Conservation (phyloP, 2,113 vertebrate genomes). For the Aplodontia rufa region DNA sequence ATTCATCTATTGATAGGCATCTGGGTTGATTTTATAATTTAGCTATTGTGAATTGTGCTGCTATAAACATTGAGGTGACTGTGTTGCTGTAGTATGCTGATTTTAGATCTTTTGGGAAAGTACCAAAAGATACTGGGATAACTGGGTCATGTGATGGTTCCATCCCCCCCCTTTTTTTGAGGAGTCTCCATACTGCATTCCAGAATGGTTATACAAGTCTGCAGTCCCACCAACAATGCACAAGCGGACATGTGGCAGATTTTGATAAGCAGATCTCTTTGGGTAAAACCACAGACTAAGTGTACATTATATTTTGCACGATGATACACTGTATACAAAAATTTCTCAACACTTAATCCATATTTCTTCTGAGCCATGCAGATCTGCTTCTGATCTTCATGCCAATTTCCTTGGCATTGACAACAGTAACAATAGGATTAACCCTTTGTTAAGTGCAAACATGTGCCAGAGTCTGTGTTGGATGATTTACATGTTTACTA, state of each 20-base stretch:
- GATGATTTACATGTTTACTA: slow-evolving; percentile 50
- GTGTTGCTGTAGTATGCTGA: too few species aligned
- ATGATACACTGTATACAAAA: background rate
- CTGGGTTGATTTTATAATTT: too few species aligned
- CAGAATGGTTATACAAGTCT: too few species aligned
- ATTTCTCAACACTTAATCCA: slow-evolving; percentile 14
- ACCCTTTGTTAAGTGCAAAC: background rate
- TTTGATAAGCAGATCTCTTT: background rate
- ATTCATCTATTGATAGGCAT: too few species aligned
- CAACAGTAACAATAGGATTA: slow-evolving; percentile 25
- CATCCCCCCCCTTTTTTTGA: too few species aligned
- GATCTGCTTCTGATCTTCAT: slow-evolving; percentile 49
- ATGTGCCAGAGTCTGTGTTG: slow-evolving; percentile 23
- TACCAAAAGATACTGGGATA: too few species aligned
- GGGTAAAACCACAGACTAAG: background rate
- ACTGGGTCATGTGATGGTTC: too few species aligned
- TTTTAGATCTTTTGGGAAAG: too few species aligned
- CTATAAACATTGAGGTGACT: too few species aligned
- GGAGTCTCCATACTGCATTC: too few species aligned
- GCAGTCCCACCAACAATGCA: too few species aligned
- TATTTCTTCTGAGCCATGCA: background rate
- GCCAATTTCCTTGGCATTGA: slow-evolving; percentile 41
- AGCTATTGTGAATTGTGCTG: too few species aligned
- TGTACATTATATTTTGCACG: background rate
- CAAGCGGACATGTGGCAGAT: background rate